phyloP scores from a whole-genome alignment of 2,113 vertebrate species.

The Anarhynchus alexandrinus region DNA sequence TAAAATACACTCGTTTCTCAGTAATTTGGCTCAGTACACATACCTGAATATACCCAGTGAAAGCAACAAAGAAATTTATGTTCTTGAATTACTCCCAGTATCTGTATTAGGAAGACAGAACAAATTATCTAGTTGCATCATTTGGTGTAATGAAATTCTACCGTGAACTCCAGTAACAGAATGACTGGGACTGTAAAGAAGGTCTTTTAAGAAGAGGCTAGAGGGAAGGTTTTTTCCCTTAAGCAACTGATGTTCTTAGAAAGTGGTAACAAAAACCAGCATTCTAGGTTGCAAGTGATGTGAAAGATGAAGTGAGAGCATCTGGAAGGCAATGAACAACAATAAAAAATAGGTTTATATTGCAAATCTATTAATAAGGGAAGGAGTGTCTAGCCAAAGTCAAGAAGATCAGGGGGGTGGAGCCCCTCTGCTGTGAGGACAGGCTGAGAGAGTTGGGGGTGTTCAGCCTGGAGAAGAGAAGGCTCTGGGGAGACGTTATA shows the following conservation, averaged over 20 bases:
- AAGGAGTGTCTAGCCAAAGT: neutral
- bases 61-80: neutral
- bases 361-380: neutral
- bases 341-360: neutral
- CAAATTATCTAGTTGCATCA: neutral
- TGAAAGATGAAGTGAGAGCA: neutral
- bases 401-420: too few relatives aligned
- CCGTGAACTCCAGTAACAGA: neutral
- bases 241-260: neutral
- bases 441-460: too few relatives aligned
- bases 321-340: neutral
- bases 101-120: neutral
- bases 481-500: too few relatives aligned
- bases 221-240: neutral
- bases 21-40: neutral
- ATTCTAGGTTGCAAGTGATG: neutral
- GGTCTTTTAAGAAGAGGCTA: neutral
- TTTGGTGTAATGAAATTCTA: neutral
- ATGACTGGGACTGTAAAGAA: neutral
- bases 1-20: neutral
- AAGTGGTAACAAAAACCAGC: neutral
- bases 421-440: too few relatives aligned
- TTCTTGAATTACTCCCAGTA: neutral
- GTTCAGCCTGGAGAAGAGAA: too few relatives aligned
- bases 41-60: neutral